Evolutionary conservation across 2,888 invertebrate genomes (phyloP), one percentile per base, ranked within the genome.

Genomic region (Beris morrisii): DNA sequence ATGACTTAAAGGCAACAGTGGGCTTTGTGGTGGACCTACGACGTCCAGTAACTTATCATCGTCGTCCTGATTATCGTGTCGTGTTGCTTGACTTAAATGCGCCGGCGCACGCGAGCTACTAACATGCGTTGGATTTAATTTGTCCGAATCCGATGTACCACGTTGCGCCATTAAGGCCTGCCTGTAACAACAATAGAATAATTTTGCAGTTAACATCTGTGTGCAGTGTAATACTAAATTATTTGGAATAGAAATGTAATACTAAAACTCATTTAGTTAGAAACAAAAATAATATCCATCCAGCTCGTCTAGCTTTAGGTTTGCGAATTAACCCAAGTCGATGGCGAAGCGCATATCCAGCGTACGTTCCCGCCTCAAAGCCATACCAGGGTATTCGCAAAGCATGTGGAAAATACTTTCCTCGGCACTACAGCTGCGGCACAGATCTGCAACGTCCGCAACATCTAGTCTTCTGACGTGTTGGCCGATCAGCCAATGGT

Each of bases 41-140:
- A 94, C 94, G 80, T 94, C 94, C 76, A 94, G 82, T 31, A 90
- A 84, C 75, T 91, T 88, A 79, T 94, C 94, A 69, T 93, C 93
- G 73, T 94, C 93, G 71, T 92, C 91, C 73, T 87, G 83, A 73
- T 76, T 76, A 71, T 79, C 78, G 69, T 78, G 78, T 46, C 80
- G 76, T 12, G 79, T 80, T 30, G 79, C 82, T 64, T 78, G 81
- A 44, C 78, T 80, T 72, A 81, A 72, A 69, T 79, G 79, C 28
- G 80, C 69, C 12, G 80, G 79, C 15, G 80, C 79, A 44, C 79
- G 75, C 28, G 78, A 78, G 78, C 77, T 84, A 81, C 80, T 85
- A 84, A 71, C 85, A 79, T 77, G 85, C 73, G 82, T 88, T 84
- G 72, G 87, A 78, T 78, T 81, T 68, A 81, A 71, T 73, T 81